Conservation (phyloP, 2,113 vertebrate genomes). For the Gadus macrocephalus region DNA sequence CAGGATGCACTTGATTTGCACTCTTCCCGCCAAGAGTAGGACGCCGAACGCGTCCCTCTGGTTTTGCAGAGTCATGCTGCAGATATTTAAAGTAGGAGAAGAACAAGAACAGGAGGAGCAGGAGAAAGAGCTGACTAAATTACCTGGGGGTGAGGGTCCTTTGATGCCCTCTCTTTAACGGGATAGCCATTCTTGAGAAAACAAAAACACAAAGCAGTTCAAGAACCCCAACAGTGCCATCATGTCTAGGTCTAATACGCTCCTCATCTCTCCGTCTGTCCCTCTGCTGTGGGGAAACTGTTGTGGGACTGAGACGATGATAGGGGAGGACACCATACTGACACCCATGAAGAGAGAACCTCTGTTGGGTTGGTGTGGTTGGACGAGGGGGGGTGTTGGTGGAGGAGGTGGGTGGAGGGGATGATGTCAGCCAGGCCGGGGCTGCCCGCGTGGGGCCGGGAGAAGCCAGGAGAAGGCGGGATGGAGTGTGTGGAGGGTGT, state of each 20-base stretch:
- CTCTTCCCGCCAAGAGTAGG: background rate
- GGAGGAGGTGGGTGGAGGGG: background rate
- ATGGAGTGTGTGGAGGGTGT: slow-evolving; percentile 29
- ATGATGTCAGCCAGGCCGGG: slow-evolving; percentile 41
- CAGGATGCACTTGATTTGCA: background rate
- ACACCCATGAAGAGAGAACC: background rate
- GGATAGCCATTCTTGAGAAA: slow-evolving; percentile 77
- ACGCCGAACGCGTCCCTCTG: background rate
- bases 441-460: slow-evolving; percentile 36
- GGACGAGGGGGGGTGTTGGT: background rate
- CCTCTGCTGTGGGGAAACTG: background rate
- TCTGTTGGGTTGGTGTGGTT: slow-evolving; percentile 28
- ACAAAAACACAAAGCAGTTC: slow-evolving; percentile 69
- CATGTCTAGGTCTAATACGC: background rate
- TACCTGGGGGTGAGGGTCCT: slow-evolving; percentile 74
- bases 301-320: too few relatives aligned
- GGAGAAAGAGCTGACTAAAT: slow-evolving; percentile 34
- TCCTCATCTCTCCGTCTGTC: too few relatives aligned
- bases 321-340: too few relatives aligned
- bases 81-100: slow-evolving; percentile 20
- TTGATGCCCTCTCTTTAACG: slow-evolving; percentile 74
- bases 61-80: slow-evolving; percentile 10
- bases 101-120: slow-evolving; percentile 10
- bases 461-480: slow-evolving; percentile 39
- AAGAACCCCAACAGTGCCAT: slow-evolving; percentile 40